Base-by-base conservation (phyloP, 2,888 invertebrate species). In the Hirudinaria manillensis region DNA sequence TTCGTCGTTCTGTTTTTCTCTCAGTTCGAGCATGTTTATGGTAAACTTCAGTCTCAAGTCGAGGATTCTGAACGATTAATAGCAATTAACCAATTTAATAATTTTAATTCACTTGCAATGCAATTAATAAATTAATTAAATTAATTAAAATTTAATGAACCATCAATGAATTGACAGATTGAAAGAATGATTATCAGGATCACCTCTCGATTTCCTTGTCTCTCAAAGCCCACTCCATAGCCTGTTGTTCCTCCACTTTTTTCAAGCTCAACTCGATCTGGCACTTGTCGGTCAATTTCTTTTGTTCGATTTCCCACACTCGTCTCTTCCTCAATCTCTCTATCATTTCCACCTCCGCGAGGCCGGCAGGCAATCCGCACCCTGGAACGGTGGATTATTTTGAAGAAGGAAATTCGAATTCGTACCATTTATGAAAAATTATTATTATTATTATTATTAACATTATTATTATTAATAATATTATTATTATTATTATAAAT, bases 191-290 rank as follows among this genome's bases (percentile, higher is more conserved):
- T 16, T 1, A 16, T 61, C 24, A 1, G n/a, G 67, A 21, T 24
- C 16, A 76, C 76, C 68, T 76, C 34, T 76, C 74, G 24, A 76
- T 76, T 38, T 76, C 76, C 24, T 56, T 67, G 83, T 93, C 93
- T 77, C 93, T 88, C 74, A 91, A 90, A 16, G 91, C 88, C 93
- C 93, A 93, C 82, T 93, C 90, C 80, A 92, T 90, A 77, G 90
- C 88, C 84, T 93, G 93, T 78, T 93, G 88, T n/a, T 91, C 91
- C 71, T 89, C 89, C 78, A 93, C 88, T 81, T 92, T 89, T n/a
- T 86, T 87, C 21, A 89, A 87, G 3, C 90, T 86, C 80, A 89
- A 89, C 82, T 89, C 89, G 80, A 89, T 89, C 81, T 85, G 84
- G 36, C 86, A 85, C 34, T 86, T 83, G 76, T 87, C 87, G 79